Evolutionary conservation across 2,113 vertebrate species (phyloP).

Genomic region (Pelecanus crispus): DNA sequence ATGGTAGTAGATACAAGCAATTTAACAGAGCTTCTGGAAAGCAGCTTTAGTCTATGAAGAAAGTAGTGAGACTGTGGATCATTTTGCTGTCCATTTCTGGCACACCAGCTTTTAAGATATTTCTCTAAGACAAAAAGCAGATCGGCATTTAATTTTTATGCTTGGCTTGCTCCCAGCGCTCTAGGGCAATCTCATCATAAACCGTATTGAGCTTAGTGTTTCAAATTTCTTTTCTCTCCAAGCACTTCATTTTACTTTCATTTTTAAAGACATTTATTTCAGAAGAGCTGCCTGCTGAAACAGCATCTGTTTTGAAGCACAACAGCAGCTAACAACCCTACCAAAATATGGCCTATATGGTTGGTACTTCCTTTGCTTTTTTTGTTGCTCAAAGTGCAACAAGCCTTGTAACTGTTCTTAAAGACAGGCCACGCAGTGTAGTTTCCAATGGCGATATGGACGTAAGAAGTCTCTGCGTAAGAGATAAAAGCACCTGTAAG

Average conservation of each 20-base stretch:
- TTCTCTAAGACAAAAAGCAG: neutral
- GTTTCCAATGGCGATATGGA: neutral
- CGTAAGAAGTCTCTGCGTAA: neutral
- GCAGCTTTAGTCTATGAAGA: neutral
- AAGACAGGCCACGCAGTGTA: neutral
- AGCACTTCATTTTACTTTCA: neutral
- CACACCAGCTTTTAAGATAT: neutral
- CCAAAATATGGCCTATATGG: neutral
- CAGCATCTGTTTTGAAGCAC: neutral
- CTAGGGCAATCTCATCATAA: neutral
- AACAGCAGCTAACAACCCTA: neutral
- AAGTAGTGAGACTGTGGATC: neutral
- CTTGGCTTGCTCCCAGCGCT: neutral
- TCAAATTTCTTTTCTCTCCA: neutral
- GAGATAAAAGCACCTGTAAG: rapidly evolving
- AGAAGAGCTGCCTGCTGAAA: neutral
- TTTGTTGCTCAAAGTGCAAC: neutral
- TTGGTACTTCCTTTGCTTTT: neutral
- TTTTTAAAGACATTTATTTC: neutral
- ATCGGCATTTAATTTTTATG: neutral
- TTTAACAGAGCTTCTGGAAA: neutral
- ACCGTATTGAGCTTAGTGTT: neutral
- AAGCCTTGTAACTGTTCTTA: neutral
- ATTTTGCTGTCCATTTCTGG: neutral
- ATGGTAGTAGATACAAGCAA: neutral